Evolutionary conservation across 2,888 invertebrate species (phyloP), one percentile per base, ranked within the genome.

Genomic region (Pelosia muscerda): DNA sequence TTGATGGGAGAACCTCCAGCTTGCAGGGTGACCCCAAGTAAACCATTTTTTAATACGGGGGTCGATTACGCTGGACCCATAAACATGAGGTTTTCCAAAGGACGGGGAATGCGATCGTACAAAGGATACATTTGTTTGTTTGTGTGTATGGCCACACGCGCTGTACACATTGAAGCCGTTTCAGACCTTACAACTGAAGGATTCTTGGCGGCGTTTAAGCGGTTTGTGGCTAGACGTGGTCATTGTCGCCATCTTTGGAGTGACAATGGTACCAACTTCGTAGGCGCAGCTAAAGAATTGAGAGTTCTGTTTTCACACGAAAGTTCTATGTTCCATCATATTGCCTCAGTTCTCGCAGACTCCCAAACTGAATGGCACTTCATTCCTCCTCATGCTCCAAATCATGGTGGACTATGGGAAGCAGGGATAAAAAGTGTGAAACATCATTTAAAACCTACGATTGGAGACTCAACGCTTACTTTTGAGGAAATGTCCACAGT

Each of bases 151-250:
- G 11, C 54, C 11, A 54, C 54, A n/a, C 54, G 54, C 22, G 53
- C 53, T 53, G 53, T 53, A 19, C 53, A 53, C 10, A 53, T 53
- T 22, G 53, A 22, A 53, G 54, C 54, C 11, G 54, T 54, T 23
- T 54, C 54, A 0, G 54, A 54, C 23, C 19, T 54, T n/a, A 23
- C 34, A 1, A 34, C 34, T 34, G 34, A 34, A 34, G 34, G 34
- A 34, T 34, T 34, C 13, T 13, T 34, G 13, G 34, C 54, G 11
- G 22, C 54, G 10, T 22, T 54, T 10, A 54, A 23, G 22, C 23
- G 54, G 9, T 55, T 55, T 55, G 54, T 55, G 8, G 54, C 54
- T 19, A 55, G 54, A 55, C 54, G 54, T 11, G 25, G 54, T 55
- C 25, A 55, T 25, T 55, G 54, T 11, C n/a, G 53, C 10, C 53